Base-by-base conservation (phyloP, 1,140 invertebrate species). In the Hypothenemus hampei region DNA sequence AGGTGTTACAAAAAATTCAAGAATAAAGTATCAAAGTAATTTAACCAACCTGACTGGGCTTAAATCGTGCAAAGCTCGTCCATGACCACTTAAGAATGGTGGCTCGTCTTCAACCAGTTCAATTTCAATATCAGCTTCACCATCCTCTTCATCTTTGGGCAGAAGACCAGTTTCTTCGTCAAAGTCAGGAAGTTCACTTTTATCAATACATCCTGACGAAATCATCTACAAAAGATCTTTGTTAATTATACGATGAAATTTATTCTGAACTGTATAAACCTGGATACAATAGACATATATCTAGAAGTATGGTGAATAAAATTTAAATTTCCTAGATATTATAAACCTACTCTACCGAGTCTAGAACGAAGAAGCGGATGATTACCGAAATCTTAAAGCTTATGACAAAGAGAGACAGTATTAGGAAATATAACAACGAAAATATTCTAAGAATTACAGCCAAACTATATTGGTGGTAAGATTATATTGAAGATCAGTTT, bases 51-150 rank as follows among this genome's bases (percentile, higher is more conserved):
- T 3, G 40, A 90, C 86, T 2, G 97, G 97, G 64, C 93, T 96
- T 0, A 99, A 75, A 68, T 99, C 96, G 55, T 94, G 86, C 1
- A 93, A 69, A 0, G 91, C 86, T 62, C 91, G 73, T 0, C 92
- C 91, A 69, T 95, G 91, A 0, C 91, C 93, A 50, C 89, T 82
- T 0, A 99, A 76, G 73, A 99, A 99, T 2, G 95, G 90, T 0
- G 97, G 91, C 69, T 99, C 96, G 50, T 99, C 97, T 75, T 99
- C 97, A 0, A 98, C 95, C 26, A 99, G 77, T 73, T 99, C 97
- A 56, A 99, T 98, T 76, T 99, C 97, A 43, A 99, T 90, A 70
- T 99, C 97, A 64, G 97, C 97, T 71, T 98, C 96, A 57, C 86
- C 85, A 51, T 91, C 91, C 49, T 93, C 90, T 65, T 93, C 91